Evolutionary conservation across 2,888 invertebrate species (phyloP), one percentile per base, ranked within the genome.

Genomic region (Idaea dimidiata): DNA sequence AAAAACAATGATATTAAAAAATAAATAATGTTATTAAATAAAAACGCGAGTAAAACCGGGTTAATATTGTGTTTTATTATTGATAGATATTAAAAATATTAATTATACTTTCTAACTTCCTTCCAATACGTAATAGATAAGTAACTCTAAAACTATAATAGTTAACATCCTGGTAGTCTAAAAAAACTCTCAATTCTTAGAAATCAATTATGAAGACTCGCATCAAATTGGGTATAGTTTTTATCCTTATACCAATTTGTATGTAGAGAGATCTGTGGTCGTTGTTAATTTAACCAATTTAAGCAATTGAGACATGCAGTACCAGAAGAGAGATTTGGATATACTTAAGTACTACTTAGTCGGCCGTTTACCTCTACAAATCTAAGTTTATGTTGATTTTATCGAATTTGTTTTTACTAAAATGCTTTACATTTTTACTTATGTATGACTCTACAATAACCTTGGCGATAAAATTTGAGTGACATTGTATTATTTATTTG

Each of bases 271-370:
- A 69, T 76, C 76, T 76, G 72, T 79, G 79, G 76, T 71, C 76
- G 80, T 81, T 86, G 80, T 81, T 86, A 86, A 89, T 87, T 89
- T 75, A 80, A 84, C 73, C 86, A 90, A 90, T 91, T 91, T 78
- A 87, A 81, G 76, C 88, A 91, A 90, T 91, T 91, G 88, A 86
- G 80, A 74, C 72, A 72, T 72, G 59, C 68, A 62, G 66, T 56
- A 55, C 57, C 57, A 18, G 53, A 54, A 66, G 60, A 66, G 60
- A 63, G 65, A 65, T 70, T 66, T 62, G 65, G 63, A 62, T 62
- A 58, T 24, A 33, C 16, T 16, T 54, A 55, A 17, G 24, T 24
- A 24, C 43, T 24, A 62, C 24, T 62, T 58, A 54, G 54, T 17
- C 61, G 64, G 67, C 65, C 69, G 62, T 60, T 67, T 62, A 68